A percentile compares a stretch with the other conserved stretches of the same genome.
Conservation (phyloP, 2,113 vertebrate genomes). For the Arvicanthis niloticus region DNA sequence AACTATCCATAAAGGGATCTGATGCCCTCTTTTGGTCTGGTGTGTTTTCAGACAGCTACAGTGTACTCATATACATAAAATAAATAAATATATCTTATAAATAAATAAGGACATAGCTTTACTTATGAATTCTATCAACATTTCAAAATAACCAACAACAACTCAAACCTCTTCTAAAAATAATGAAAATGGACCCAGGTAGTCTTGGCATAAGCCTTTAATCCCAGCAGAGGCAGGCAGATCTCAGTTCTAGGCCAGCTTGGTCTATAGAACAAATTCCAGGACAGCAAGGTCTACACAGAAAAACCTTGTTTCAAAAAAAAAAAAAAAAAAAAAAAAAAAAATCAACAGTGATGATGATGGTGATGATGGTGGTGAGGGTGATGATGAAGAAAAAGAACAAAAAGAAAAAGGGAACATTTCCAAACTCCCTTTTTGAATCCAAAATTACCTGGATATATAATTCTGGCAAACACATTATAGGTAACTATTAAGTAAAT, state of each 20-base stretch:
- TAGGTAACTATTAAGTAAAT: background rate
- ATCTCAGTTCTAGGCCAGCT: background rate
- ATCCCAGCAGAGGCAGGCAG: background rate
- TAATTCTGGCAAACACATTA: background rate
- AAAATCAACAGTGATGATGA: accelerated
- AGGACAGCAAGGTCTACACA: background rate
- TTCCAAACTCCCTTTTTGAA: background rate
- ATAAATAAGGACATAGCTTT: background rate
- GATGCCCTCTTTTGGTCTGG: too few species aligned
- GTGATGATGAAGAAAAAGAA: background rate
- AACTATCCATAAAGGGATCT: too few species aligned
- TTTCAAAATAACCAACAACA: background rate
- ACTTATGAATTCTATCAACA: background rate
- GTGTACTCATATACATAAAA: too few species aligned
- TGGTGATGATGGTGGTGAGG: background rate
- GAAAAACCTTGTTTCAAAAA: background rate
- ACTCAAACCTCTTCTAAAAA: background rate
- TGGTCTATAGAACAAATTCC: background rate
- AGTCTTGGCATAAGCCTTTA: background rate
- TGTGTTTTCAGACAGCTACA: too few species aligned
- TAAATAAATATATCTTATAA: background rate
- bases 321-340: background rate
- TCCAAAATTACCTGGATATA: background rate
- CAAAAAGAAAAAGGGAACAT: background rate
- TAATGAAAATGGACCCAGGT: background rate